phyloP scores from a whole-genome alignment of 2,888 invertebrate genomes.

The Mimas tiliae region DNA sequence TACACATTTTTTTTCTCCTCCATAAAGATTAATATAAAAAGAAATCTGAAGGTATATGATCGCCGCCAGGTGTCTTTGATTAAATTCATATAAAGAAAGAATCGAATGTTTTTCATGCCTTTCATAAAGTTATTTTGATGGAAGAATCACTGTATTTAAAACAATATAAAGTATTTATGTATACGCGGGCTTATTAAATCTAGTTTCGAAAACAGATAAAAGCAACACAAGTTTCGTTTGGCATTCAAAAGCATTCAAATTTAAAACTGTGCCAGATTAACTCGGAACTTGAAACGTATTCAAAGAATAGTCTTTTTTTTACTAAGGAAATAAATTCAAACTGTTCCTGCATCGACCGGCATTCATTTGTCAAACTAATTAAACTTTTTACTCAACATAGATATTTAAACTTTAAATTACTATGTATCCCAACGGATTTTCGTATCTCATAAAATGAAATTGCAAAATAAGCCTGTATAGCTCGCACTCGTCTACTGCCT shows the following conservation, averaged over 20 bases:
- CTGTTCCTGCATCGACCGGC: slow-evolving; percentile 1
- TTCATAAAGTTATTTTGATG: neutral
- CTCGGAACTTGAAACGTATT: slow-evolving; percentile 21
- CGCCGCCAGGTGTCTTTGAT: slow-evolving; percentile 20
- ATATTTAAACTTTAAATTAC: slow-evolving; percentile 17
- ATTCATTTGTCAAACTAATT: slow-evolving; percentile 17
- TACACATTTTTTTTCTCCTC: neutral
- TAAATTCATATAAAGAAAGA: slow-evolving; percentile 1
- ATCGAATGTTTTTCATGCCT: neutral
- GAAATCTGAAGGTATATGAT: neutral
- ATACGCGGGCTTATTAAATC: neutral
- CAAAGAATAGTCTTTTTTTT: slow-evolving; percentile 17
- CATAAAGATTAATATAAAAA: slow-evolving; percentile 20
- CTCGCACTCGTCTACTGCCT: neutral
- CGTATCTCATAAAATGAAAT: slow-evolving; percentile 2
- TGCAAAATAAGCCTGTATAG: slow-evolving; percentile 15
- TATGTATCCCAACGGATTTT: slow-evolving; percentile 15
- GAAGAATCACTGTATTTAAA: neutral
- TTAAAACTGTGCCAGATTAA: slow-evolving; percentile 23
- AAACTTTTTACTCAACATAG: slow-evolving; percentile 7
- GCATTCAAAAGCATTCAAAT: slow-evolving; percentile 18
- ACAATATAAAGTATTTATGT: neutral
- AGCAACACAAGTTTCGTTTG: neutral
- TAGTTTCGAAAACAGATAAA: neutral
- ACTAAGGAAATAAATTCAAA: slow-evolving; percentile 14